These are phyloP conservation scores for Falcunculus frontatus DNA, from an alignment of 2,113 vertebrate species.

Conservation along the genomic window DNA sequence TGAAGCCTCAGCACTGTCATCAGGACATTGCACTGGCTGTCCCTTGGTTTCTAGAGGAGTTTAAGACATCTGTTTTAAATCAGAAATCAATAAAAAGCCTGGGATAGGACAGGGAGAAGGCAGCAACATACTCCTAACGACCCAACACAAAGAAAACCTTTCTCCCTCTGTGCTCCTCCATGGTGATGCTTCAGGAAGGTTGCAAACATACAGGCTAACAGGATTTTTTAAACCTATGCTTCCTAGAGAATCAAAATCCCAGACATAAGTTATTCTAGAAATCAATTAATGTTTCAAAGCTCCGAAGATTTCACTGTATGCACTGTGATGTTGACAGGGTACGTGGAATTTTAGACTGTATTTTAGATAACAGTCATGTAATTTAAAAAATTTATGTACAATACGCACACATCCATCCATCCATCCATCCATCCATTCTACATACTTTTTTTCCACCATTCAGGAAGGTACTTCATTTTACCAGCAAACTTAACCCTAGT, in stretches of 20 bases:
- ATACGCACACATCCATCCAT: neutral
- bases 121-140: neutral
- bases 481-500: neutral
- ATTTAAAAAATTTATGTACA: neutral
- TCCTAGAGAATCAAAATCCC: neutral
- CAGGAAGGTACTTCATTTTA: neutral
- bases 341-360: neutral
- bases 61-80: neutral
- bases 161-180: neutral
- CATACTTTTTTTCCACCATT: neutral
- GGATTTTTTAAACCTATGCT: neutral
- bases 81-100: neutral
- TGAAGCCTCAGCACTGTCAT: neutral
- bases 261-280: neutral
- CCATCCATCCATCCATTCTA: neutral
- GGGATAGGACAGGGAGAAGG: neutral
- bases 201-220: neutral
- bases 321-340: neutral
- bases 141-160: neutral
- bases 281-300: neutral
- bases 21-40: neutral
- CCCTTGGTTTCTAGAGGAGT: neutral
- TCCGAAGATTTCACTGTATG: neutral
- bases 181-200: neutral
- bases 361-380: neutral